These are phyloP conservation scores for Philereme vetulata DNA, from an alignment of 2,888 invertebrate species.

Conservation along the genomic window DNA sequence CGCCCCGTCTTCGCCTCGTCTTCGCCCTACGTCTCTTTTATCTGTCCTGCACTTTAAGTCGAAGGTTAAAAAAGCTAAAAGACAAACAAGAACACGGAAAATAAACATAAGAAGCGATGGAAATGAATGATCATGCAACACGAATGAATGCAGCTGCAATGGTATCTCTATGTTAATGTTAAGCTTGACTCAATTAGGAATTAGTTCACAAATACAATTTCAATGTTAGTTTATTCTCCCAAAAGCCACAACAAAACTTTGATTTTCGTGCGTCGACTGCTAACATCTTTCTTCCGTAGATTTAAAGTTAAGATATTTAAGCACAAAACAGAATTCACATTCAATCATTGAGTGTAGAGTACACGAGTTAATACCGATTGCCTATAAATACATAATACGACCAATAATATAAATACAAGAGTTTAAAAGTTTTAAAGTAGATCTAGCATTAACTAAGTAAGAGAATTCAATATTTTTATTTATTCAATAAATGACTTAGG, in stretches of 20 bases:
- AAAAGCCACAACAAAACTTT: conserved; percentile 82
- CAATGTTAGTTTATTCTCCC: conserved; percentile 64
- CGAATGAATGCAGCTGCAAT: conserved; percentile 78
- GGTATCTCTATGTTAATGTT: conserved; percentile 54
- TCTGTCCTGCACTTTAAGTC: background rate
- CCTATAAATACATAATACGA: too few relatives aligned
- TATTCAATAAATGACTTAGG: too few relatives aligned
- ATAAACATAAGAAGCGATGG: conserved; percentile 42
- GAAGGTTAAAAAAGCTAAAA: conserved; percentile 16
- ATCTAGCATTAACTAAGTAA: too few relatives aligned
- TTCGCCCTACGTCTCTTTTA: too few relatives aligned
- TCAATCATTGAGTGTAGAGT: too few relatives aligned
- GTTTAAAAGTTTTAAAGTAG: too few relatives aligned
- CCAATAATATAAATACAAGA: too few relatives aligned
- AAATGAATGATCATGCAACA: conserved; percentile 55
- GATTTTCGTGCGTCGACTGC: conserved; percentile 49
- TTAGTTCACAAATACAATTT: conserved; percentile 43
- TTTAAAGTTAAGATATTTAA: background rate
- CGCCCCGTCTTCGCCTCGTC: too few relatives aligned
- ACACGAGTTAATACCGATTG: too few relatives aligned
- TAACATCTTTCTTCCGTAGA: conserved; percentile 56
- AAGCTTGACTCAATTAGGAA: conserved; percentile 59
- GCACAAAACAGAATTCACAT: too few relatives aligned
- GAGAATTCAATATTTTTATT: too few relatives aligned
- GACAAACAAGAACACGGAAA: conserved; percentile 31